A percentile compares a stretch with the other conserved stretches of the same genome.
phyloP scores from a whole-genome alignment of 2,113 vertebrate species.

The Oncorhynchus mykiss region DNA sequence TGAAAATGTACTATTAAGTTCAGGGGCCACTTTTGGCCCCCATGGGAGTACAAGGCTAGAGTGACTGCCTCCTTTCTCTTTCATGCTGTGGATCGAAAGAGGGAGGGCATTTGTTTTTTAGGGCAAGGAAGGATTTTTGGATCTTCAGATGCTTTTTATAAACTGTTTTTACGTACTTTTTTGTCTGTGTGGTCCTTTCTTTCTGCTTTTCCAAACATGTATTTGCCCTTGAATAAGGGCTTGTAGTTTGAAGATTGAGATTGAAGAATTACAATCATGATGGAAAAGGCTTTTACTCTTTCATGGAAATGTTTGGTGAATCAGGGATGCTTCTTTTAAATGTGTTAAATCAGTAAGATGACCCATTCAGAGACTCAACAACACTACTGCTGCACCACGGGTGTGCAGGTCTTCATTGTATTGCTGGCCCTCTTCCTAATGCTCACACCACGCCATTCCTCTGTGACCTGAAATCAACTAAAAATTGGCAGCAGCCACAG shows the following conservation, averaged over 20 bases:
- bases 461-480: too few relatives aligned
- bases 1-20: constrained; percentile 7
- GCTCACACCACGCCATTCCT: too few relatives aligned
- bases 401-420: too few relatives aligned
- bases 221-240: constrained; percentile 48
- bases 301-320: constrained; percentile 64
- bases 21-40: constrained; percentile 39
- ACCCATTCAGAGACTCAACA: constrained; percentile 49
- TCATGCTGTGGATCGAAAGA: not conserved
- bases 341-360: constrained; percentile 59
- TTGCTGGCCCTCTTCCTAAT: too few relatives aligned
- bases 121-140: not conserved
- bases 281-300: not conserved
- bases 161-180: constrained; percentile 32
- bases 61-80: not conserved
- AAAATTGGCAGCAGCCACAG: too few relatives aligned
- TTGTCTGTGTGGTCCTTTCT: constrained; percentile 1
- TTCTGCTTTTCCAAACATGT: constrained; percentile 59
- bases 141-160: constrained; percentile 35
- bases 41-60: not conserved
- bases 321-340: constrained; percentile 54
- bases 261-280: too few relatives aligned
- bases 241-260: constrained; percentile 44
- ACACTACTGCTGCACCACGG: too few relatives aligned
- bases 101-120: constrained; percentile 5